A percentile compares a stretch with the other conserved stretches of the same genome.
Conservation (phyloP, 2,888 invertebrate genomes). For the Asteroscopus sphinx region DNA sequence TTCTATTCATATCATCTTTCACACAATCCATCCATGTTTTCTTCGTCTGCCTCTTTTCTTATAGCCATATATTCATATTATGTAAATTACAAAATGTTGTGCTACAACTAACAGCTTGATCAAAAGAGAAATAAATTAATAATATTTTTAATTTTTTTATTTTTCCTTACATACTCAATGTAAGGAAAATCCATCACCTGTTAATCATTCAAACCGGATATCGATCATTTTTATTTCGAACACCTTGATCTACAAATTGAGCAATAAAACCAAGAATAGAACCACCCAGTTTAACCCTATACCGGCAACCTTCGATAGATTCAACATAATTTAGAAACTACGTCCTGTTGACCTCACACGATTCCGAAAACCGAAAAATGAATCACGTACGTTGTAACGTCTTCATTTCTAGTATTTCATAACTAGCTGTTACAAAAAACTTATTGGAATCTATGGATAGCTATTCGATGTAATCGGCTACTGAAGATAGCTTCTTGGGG, state of each 20-base stretch:
- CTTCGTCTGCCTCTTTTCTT: no score
- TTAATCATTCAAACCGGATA: slow-evolving; percentile 17
- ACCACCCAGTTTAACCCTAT: slow-evolving; percentile 34
- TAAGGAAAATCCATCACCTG: not conserved
- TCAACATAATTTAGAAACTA: slow-evolving; percentile 36
- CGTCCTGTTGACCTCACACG: slow-evolving; percentile 58
- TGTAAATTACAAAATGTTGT: no score
- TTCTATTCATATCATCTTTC: no score
- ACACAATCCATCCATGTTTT: no score
- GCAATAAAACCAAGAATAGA: slow-evolving; percentile 34
- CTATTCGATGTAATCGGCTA: slow-evolving; percentile 62
- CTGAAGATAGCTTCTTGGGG: slow-evolving; percentile 70
- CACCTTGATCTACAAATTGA: slow-evolving; percentile 43
- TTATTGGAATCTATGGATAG: slow-evolving; percentile 58
- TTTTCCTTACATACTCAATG: no score
- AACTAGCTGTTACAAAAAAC: slow-evolving; percentile 63
- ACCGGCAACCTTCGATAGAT: slow-evolving; percentile 13
- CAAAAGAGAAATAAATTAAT: no score
- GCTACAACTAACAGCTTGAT: no score
- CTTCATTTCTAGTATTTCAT: slow-evolving; percentile 66
- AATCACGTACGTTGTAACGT: slow-evolving; percentile 67
- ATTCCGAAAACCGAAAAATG: slow-evolving; percentile 56
- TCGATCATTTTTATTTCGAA: slow-evolving; percentile 33
- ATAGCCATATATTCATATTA: no score
- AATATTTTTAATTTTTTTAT: no score